Percentiles rank a stretch among this genome's conserved stretches.
Conservation (phyloP, 2,888 invertebrate species). For the Caenorhabditis doughertyi region DNA sequence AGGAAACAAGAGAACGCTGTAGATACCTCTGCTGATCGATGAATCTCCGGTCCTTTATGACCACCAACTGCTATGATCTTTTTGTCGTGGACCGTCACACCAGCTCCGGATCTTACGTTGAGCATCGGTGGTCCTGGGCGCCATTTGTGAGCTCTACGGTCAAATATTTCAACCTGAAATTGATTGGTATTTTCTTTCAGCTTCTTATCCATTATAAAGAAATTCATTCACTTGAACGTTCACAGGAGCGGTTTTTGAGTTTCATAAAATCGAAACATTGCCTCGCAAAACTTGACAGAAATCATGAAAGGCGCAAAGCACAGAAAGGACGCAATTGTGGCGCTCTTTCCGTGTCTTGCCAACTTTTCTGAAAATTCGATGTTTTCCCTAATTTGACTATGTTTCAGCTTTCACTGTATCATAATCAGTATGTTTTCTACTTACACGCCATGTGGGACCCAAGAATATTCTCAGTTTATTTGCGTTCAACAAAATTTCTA, state of each 20-base stretch:
- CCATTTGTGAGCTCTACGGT: slow-evolving; percentile 64
- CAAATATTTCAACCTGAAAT: slow-evolving; percentile 64
- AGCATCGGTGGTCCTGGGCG: slow-evolving; percentile 53
- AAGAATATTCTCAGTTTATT: background rate
- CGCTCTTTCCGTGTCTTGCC: slow-evolving; percentile 8
- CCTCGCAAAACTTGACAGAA: background rate
- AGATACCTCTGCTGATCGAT: slow-evolving; percentile 54
- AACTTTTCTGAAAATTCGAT: background rate
- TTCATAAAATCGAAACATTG: background rate
- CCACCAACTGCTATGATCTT: slow-evolving; percentile 63
- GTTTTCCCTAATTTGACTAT: slow-evolving; percentile 32
- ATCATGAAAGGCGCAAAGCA: slow-evolving; percentile 12
- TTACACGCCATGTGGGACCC: too few relatives aligned
- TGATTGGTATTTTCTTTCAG: background rate
- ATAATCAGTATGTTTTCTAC: too few relatives aligned
- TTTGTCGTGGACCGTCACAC: slow-evolving; percentile 56
- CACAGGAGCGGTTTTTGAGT: background rate
- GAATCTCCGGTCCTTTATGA: slow-evolving; percentile 59
- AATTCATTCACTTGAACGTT: background rate
- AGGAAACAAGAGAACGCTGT: too few relatives aligned
- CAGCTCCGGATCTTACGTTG: slow-evolving; percentile 62
- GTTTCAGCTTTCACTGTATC: too few relatives aligned
- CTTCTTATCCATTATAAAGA: background rate
- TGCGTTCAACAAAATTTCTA: background rate
- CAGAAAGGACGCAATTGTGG: background rate